Evolutionary conservation across 2,888 invertebrate species (phyloP).

Genomic region (Carterocephalus palaemon): DNA sequence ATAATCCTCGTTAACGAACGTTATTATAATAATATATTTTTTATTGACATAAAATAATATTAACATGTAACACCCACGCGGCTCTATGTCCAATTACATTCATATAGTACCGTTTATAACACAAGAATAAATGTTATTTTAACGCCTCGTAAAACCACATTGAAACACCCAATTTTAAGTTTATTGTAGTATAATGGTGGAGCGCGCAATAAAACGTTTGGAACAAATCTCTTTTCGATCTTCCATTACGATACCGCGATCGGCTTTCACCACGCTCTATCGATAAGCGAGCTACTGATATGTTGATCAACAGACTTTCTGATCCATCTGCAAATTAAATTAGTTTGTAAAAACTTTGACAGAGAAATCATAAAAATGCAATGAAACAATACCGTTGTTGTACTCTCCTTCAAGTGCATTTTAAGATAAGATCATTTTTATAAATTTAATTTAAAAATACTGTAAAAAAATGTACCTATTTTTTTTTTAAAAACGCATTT

Average conservation of each 20-base stretch:
- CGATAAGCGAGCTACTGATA: background rate
- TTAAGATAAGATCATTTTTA: no score
- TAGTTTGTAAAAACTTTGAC: no score
- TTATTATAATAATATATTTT: conserved; percentile 3
- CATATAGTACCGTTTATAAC: conserved; percentile 4
- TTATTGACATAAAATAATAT: conserved; percentile 9
- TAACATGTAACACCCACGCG: background rate
- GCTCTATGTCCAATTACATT: background rate
- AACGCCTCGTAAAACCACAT: conserved; percentile 49
- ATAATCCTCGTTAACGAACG: conserved; percentile 1
- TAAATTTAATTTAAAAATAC: no score
- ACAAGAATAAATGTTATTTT: conserved; percentile 36
- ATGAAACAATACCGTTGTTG: no score
- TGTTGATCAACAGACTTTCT: no score
- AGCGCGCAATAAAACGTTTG: conserved; percentile 24
- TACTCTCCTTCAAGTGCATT: no score
- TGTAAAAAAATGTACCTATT: no score
- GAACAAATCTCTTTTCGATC: conserved; percentile 19
- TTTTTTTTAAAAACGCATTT: no score
- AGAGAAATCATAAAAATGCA: no score
- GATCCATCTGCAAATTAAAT: no score
- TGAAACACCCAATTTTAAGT: conserved; percentile 43
- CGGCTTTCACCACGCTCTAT: background rate
- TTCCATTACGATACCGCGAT: conserved; percentile 1
- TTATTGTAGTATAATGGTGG: conserved; percentile 43